Base-by-base conservation (phyloP, 35 echinoderm and acorn worm genomes). In the Apostichopus parvimensis region DNA sequence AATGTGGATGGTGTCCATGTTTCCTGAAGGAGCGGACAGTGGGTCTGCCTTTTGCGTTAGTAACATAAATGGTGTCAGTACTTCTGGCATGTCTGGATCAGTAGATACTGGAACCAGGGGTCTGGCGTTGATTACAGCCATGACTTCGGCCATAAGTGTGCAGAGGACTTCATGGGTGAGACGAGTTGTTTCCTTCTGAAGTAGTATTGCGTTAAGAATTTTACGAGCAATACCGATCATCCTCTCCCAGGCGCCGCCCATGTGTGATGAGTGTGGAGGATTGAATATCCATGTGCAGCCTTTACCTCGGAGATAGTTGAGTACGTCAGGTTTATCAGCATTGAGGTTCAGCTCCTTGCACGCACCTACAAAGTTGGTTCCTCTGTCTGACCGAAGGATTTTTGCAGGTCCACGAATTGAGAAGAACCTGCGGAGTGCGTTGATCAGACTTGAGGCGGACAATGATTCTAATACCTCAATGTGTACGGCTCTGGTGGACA, bases 331-430 rank as follows among this genome's bases (percentile, higher is more conserved):
- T 17, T 12, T 87, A 2, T 72, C 17, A 5, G 9, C 62, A 7
- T 20, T 14, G 1, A 73, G 25, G 5, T 56, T 55, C n/a, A 93
- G 58, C 4, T 89, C 86, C 6, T 93, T 93, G 7, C 76, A 62
- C 1, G 92, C 92, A 28, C 92, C 92, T 20, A 79, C 56, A 55
- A 93, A 89, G 54, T 95, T 95, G 10, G 90, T 95, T 45, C 94
- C 94, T 15, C 91, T 12, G 54, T 95, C 94, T 6, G 94, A 95
- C 12, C 90, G 82, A 2, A 95, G 54, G 14, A 78, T 59, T 77
- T 88, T 87, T 5, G 91, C 81, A 60, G 94, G 94, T 20, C 83
- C 94, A 78, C 94, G 24, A 53, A 92, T 71, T 21, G 94, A 82
- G 20, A 92, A 87, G 21, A 72, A 86, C 18, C 79, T 83, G 9